Percentiles rank a stretch among this genome's conserved stretches.
Conservation (phyloP, 1,140 invertebrate species). For the Calephelis nemesis region DNA sequence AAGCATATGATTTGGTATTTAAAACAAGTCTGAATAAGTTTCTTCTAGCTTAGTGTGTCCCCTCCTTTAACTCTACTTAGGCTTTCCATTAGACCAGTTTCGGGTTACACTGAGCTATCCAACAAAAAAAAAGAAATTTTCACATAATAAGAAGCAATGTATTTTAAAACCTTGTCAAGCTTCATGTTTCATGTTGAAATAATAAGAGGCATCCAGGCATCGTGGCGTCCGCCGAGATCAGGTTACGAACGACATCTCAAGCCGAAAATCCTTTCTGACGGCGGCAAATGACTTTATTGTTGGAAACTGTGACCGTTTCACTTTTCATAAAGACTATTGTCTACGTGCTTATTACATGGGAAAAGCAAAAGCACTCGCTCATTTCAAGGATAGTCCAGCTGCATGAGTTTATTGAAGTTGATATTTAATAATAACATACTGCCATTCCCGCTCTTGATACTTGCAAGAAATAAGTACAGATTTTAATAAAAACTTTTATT, state of each 20-base stretch:
- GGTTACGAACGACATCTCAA: conserved; percentile 10
- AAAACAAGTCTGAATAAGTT: too few relatives aligned
- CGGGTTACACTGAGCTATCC: background rate
- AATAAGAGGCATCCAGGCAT: background rate
- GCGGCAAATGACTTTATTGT: conserved; percentile 9
- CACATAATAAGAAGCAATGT: background rate
- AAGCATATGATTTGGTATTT: too few relatives aligned
- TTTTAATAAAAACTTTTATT: too few relatives aligned
- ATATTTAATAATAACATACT: too few relatives aligned
- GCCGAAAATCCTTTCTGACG: conserved; percentile 12
- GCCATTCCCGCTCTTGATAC: too few relatives aligned
- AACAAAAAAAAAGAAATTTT: background rate
- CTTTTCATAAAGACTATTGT: background rate
- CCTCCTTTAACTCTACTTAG: too few relatives aligned
- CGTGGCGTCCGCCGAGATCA: background rate
- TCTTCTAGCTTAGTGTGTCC: too few relatives aligned
- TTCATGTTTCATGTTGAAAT: background rate
- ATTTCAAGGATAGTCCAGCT: background rate
- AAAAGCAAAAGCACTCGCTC: background rate
- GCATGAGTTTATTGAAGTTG: too few relatives aligned
- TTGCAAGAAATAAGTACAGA: too few relatives aligned
- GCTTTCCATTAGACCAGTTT: too few relatives aligned
- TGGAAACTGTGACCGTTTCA: background rate
- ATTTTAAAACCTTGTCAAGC: background rate
- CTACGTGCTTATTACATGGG: background rate